Evolutionary conservation across 2,113 vertebrate genomes (phyloP).

Genomic region (Scolopax mira): DNA sequence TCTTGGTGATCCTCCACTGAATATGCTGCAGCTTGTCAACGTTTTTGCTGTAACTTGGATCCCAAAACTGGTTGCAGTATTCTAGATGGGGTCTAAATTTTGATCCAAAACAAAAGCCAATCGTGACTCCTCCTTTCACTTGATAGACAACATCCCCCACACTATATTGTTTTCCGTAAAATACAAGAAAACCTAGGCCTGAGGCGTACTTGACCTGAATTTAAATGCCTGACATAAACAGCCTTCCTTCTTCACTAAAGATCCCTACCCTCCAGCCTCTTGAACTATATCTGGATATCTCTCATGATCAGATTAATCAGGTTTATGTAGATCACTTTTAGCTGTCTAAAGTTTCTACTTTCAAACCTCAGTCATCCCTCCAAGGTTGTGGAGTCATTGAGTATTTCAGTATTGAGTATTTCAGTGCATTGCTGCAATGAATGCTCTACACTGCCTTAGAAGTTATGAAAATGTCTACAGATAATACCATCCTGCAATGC

Average conservation of each 20-base stretch:
- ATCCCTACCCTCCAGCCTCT: not conserved
- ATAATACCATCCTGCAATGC: not conserved
- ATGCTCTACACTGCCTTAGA: not conserved
- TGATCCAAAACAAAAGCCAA: not conserved
- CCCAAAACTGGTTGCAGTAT: not conserved
- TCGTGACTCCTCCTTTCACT: not conserved
- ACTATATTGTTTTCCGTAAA: not conserved
- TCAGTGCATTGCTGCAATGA: not conserved
- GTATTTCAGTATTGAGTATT: not conserved
- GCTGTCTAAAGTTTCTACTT: not conserved
- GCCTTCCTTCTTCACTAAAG: not conserved
- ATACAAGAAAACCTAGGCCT: not conserved
- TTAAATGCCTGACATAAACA: not conserved
- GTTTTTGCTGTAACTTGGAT: not conserved
- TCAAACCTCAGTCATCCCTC: not conserved
- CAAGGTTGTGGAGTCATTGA: not conserved
- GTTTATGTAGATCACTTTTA: not conserved
- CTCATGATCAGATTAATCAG: not conserved
- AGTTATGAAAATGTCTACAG: not conserved
- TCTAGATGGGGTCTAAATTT: not conserved
- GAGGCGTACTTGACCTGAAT: not conserved
- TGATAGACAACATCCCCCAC: not conserved
- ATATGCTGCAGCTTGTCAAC: not conserved
- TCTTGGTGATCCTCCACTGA: not conserved
- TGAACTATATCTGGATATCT: not conserved